phyloP scores from a whole-genome alignment of 2,797 vertebrate genomes.

The Alauda arvensis region DNA sequence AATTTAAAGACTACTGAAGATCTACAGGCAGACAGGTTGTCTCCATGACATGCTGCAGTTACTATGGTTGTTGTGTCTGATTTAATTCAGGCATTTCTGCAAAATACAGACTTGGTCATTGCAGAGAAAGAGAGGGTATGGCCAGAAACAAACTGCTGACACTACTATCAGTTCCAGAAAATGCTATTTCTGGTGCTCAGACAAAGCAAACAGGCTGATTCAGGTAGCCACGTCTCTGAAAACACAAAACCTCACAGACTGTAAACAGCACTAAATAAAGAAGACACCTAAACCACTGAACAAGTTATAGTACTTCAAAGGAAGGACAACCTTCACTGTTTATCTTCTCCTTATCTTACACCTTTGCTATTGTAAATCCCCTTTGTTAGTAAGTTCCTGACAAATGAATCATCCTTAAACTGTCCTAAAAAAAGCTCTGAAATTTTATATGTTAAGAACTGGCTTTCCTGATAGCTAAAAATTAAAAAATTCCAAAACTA shows the following conservation, averaged over 20 bases:
- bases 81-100: neutral
- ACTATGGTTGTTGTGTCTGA: neutral
- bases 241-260: neutral
- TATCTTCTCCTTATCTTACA: neutral
- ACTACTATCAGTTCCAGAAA: neutral
- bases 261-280: neutral
- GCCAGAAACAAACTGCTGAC: neutral
- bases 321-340: neutral
- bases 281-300: neutral
- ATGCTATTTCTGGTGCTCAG: neutral
- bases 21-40: neutral
- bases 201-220: neutral
- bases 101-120: neutral
- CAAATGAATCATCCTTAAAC: neutral
- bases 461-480: neutral
- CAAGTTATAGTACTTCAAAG: neutral
- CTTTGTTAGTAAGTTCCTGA: neutral
- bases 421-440: neutral
- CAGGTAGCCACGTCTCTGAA: neutral
- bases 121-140: neutral
- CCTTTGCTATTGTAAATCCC: accelerated
- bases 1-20: neutral
- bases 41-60: neutral
- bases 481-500: neutral
- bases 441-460: neutral